Conservation (phyloP, 2,797 vertebrate species). For the Cygnus olor region DNA sequence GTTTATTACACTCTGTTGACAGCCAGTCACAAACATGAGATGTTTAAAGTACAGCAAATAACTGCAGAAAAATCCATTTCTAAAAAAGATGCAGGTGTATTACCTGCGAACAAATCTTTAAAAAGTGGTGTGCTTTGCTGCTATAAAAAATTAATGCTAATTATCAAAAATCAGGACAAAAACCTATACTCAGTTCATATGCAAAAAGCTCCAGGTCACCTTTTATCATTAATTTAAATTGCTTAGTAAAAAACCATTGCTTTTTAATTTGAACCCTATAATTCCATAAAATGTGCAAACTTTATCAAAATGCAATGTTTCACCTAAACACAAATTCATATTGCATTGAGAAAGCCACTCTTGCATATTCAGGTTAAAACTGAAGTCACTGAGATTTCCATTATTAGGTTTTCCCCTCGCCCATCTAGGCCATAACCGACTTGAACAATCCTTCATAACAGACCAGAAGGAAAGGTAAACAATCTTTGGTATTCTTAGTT, state of each 20-base stretch:
- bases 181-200: not conserved
- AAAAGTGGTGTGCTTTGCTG: slow-evolving; percentile 6
- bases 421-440: not conserved
- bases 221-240: not conserved
- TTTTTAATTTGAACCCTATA: not conserved
- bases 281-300: slow-evolving; percentile 2
- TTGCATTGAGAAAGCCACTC: not conserved
- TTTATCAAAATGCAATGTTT: not conserved
- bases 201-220: not conserved
- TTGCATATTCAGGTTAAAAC: slow-evolving; percentile 8
- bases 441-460: not conserved
- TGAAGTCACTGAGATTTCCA: not conserved
- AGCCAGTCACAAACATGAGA: slow-evolving; percentile 14
- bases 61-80: not conserved
- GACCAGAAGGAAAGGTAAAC: not conserved
- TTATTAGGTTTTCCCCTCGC: not conserved
- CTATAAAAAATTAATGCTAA: slow-evolving; percentile 54
- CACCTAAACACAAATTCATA: not conserved
- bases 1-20: slow-evolving; percentile 27
- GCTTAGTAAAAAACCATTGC: not conserved
- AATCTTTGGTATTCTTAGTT: not conserved
- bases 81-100: slow-evolving; percentile 2
- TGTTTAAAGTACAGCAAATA: slow-evolving; percentile 27
- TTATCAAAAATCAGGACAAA: slow-evolving; percentile 3
- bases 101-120: not conserved